Percentiles rank a stretch among this genome's conserved stretches.
Evolutionary conservation across 2,113 vertebrate genomes (phyloP).

Genomic region (Trinectes maculatus): DNA sequence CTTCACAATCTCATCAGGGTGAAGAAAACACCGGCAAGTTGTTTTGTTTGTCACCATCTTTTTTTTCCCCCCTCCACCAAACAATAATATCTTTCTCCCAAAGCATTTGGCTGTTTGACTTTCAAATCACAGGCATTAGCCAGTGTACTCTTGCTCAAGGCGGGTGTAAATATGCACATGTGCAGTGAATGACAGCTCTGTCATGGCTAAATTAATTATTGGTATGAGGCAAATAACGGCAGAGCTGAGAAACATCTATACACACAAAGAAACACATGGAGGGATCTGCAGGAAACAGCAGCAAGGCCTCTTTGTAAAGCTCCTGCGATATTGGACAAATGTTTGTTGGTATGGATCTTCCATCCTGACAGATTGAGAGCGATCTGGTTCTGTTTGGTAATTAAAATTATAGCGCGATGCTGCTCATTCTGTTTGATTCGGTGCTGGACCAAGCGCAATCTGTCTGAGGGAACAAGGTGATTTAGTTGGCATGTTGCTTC

Average conservation of each 20-base stretch:
- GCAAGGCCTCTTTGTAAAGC: slow-evolving; percentile 74
- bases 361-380: slow-evolving; percentile 78
- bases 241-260: slow-evolving; percentile 77
- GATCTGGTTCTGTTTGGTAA: slow-evolving; percentile 79
- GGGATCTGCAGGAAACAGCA: slow-evolving; percentile 75
- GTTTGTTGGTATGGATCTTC: slow-evolving; percentile 75
- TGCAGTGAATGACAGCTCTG: slow-evolving; percentile 79
- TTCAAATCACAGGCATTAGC: slow-evolving; percentile 81
- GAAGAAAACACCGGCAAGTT: slow-evolving; percentile 77
- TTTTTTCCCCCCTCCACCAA: slow-evolving; percentile 61
- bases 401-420: slow-evolving; percentile 72
- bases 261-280: slow-evolving; percentile 81
- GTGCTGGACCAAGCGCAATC: slow-evolving; percentile 57
- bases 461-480: slow-evolving; percentile 62
- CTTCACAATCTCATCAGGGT: slow-evolving; percentile 79
- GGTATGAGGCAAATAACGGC: slow-evolving; percentile 79
- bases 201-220: slow-evolving; percentile 82
- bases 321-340: slow-evolving; percentile 77
- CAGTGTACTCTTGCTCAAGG: slow-evolving; percentile 77
- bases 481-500: slow-evolving; percentile 60
- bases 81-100: slow-evolving; percentile 79
- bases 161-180: slow-evolving; percentile 81
- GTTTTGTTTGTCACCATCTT: slow-evolving; percentile 77
- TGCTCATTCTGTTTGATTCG: slow-evolving; percentile 55
- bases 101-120: slow-evolving; percentile 80